phyloP scores from a whole-genome alignment of 2,113 vertebrate species.

The Actenoides lindsayi region DNA sequence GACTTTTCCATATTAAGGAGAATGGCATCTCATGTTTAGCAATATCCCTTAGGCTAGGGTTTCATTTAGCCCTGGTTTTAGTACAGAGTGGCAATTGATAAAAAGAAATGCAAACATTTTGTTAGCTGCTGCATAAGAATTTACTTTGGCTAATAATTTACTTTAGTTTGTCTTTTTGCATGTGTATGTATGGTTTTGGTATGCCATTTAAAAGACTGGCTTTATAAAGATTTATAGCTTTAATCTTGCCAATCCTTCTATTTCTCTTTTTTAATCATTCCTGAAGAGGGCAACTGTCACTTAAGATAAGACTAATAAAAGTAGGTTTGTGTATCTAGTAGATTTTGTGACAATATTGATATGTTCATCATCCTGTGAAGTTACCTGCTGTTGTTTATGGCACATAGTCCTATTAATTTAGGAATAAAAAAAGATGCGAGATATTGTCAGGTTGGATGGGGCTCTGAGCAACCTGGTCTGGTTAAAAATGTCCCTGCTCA shows the following conservation, averaged over 20 bases:
- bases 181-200: background rate
- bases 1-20: conserved; percentile 42
- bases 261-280: background rate
- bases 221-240: background rate
- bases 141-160: conserved; percentile 54
- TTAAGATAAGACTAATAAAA: background rate
- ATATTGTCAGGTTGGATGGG: background rate
- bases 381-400: background rate
- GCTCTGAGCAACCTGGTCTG: background rate
- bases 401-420: background rate
- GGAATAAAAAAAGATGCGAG: background rate
- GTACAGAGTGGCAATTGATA: background rate
- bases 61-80: background rate
- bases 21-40: background rate
- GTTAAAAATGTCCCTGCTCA: background rate
- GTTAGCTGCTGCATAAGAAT: conserved; percentile 4
- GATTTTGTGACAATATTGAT: background rate
- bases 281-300: background rate
- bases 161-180: conserved; percentile 1
- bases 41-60: background rate
- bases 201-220: background rate
- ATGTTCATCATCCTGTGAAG: background rate
- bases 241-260: background rate
- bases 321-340: background rate
- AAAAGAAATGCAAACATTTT: conserved; percentile 21